phyloP scores from a whole-genome alignment of 2,888 invertebrate genomes.

The Osedax fenrisi region DNA sequence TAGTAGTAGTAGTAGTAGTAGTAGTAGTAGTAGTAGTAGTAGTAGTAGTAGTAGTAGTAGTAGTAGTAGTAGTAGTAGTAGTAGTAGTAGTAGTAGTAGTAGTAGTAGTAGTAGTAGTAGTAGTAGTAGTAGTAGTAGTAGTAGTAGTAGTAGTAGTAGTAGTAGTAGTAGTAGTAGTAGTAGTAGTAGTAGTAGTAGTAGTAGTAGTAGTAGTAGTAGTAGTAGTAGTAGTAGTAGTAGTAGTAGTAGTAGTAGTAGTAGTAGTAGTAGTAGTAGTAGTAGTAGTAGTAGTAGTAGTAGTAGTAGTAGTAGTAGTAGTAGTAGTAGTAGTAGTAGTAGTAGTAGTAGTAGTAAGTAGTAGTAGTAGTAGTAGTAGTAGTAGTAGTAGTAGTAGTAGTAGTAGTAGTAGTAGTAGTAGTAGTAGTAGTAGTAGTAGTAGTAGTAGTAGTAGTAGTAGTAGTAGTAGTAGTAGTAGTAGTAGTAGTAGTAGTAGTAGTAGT shows the following conservation, averaged over 20 bases:
- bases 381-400: conserved; percentile 26
- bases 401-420: conserved; percentile 27
- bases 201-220: not conserved
- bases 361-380: conserved; percentile 23
- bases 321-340: conserved; percentile 19
- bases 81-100: not conserved
- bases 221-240: not conserved
- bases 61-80: not conserved
- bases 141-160: not conserved
- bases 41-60: not conserved
- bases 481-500: conserved; percentile 22
- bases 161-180: not conserved
- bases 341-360: conserved; percentile 22
- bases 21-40: not conserved
- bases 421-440: conserved; percentile 27
- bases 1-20: not conserved
- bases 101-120: not conserved
- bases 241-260: not conserved
- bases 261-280: conserved; percentile 11
- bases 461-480: conserved; percentile 23
- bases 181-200: not conserved
- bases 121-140: not conserved
- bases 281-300: conserved; percentile 16
- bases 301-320: conserved; percentile 9
- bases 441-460: conserved; percentile 26